These are phyloP conservation scores for Dione vanillae DNA, from an alignment of 2,888 invertebrate genomes.

Conservation along the genomic window DNA sequence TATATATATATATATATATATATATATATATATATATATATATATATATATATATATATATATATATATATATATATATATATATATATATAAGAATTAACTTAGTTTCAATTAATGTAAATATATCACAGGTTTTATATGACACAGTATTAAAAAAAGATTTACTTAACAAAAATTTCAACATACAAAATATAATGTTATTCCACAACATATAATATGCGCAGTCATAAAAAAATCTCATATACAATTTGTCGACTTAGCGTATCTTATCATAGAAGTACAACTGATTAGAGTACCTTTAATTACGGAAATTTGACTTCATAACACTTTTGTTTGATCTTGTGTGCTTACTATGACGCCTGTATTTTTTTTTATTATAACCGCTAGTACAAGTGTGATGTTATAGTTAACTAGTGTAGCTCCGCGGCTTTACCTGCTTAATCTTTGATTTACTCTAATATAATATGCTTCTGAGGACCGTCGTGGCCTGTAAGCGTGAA, in stretches of 20 bases:
- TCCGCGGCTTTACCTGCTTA: too few relatives aligned
- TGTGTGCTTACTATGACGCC: constrained; percentile 2
- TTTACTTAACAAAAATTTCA: background rate
- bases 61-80: background rate
- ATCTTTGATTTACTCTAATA: too few relatives aligned
- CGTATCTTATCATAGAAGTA: background rate
- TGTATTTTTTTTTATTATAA: background rate
- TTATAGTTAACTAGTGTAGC: background rate
- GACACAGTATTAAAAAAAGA: background rate
- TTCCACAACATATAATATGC: constrained; percentile 2
- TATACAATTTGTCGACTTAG: constrained; percentile 6
- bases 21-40: too few relatives aligned
- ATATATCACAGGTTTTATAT: background rate
- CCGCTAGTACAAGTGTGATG: background rate
- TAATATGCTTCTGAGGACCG: too few relatives aligned
- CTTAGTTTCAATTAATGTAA: background rate
- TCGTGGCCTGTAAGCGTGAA: too few relatives aligned
- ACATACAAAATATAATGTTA: background rate
- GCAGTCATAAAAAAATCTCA: constrained; percentile 2
- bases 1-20: too few relatives aligned
- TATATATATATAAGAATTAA: background rate
- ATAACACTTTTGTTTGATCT: background rate
- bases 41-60: background rate
- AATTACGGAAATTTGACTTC: background rate
- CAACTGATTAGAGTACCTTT: background rate